Base-by-base conservation (phyloP, 2,113 vertebrate species). In the Probosciger aterrimus region DNA sequence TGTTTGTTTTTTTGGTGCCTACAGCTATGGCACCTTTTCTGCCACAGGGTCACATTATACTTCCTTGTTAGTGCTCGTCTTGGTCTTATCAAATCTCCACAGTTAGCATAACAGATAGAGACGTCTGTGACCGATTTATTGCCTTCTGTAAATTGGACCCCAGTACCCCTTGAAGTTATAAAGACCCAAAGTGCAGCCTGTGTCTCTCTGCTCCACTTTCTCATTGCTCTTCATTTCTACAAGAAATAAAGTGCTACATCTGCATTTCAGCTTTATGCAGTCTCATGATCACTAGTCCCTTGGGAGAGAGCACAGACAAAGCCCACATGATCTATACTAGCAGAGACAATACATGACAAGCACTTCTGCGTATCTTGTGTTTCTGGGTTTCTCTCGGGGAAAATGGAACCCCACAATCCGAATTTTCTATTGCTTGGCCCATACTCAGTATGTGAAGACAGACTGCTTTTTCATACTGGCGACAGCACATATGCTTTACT, bases 121-220 rank as follows among this genome's bases (percentile, higher is more conserved):
- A 69, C 43, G 62, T 73, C 88, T 78, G 11, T 11, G 84, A 37
- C 73, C 86, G 70, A 82, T 94, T 90, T 92, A 65, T 50, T 86
- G 78, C 92, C 88, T 82, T 95, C 90, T 76, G 86, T 83, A 82
- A 94, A 86, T 41, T 80, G 92, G 88, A 93, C 90, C 76, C 55
- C 63, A 49, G 44, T 35, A 31, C 46, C 76, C 73, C 69, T 24
- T 65, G 86, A 82, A 49, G 74, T 79, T 78, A 65, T 22, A 33
- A 55, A 85, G 86, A 82, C 19, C 31, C 8, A 9, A 95, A 78
- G 87, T 80, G 85, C 90, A 89, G 87, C 53, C 78, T 16, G 47
- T 52, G 86, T 69, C 75, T 70, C 52, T 71, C 60, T 65, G 74
- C 57, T 47, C 11, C 59, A 8, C 35, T 35, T 37, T 62, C 57